These are phyloP conservation scores for Brachynemurus nebulosus DNA, from an alignment of 2,888 invertebrate genomes.

Conservation along the genomic window DNA sequence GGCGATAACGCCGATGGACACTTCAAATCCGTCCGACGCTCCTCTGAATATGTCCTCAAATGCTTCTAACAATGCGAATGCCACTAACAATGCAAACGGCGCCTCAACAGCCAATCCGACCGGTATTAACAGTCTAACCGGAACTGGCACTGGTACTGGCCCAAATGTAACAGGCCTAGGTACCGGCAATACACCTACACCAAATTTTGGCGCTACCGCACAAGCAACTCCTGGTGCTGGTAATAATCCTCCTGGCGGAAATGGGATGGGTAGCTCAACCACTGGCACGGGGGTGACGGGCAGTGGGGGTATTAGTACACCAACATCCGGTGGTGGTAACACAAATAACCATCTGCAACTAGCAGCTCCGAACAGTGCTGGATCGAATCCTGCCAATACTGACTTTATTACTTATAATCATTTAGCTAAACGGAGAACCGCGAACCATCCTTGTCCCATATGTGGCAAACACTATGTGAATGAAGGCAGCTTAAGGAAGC, in stretches of 20 bases:
- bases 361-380: constrained; percentile 9
- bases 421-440: constrained; percentile 85
- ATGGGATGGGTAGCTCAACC: constrained; percentile 17
- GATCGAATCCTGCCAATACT: constrained; percentile 25
- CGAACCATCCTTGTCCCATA: constrained; percentile 89
- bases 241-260: constrained; percentile 13
- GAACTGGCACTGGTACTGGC: constrained; percentile 1
- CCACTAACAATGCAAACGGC: constrained; percentile 4
- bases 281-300: constrained; percentile 8
- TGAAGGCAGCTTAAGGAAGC: constrained; percentile 84
- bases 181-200: constrained; percentile 9
- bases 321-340: constrained; percentile 2
- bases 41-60: constrained; percentile 9
- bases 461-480: constrained; percentile 94
- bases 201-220: constrained; percentile 1
- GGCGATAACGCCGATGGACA: constrained; percentile 8
- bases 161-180: background rate
- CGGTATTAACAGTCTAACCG: constrained; percentile 3
- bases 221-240: constrained; percentile 9
- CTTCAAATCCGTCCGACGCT: constrained; percentile 7
- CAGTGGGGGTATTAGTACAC: background rate
- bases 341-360: constrained; percentile 3
- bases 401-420: constrained; percentile 35
- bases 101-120: constrained; percentile 3
- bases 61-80: constrained; percentile 5